A percentile compares a stretch with the other conserved stretches of the same genome.
phyloP scores from a whole-genome alignment of 2,113 vertebrate species.

The Spizaetus ornatus region DNA sequence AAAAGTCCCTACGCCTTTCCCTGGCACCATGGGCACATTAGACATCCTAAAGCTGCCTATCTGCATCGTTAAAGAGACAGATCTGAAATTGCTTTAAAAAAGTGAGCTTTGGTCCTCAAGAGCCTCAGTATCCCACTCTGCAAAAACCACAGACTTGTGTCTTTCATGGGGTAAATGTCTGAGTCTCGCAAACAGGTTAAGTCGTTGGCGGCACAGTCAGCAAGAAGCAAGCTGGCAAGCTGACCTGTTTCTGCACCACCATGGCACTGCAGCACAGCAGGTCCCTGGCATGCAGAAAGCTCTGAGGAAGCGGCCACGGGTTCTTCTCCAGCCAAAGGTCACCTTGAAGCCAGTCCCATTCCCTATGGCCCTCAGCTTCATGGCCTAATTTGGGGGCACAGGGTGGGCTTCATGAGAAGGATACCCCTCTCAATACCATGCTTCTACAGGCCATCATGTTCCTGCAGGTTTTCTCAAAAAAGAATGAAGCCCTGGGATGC shows the following conservation, averaged over 20 bases:
- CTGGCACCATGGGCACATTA: neutral
- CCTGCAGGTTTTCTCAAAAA: neutral
- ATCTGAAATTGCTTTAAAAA: neutral
- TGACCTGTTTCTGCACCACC: too few relatives aligned
- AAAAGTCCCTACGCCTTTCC: neutral
- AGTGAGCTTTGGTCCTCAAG: neutral
- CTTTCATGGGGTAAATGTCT: neutral
- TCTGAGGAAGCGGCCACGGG: neutral
- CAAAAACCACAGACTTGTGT: neutral
- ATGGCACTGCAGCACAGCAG: neutral
- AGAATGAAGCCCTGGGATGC: neutral
- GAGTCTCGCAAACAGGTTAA: neutral
- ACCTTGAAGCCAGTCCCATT: neutral
- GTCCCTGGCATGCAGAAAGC: neutral
- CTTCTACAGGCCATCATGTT: neutral
- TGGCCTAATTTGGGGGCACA: neutral
- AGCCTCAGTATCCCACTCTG: neutral
- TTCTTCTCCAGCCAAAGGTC: neutral
- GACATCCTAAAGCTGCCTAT: neutral
- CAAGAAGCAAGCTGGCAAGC: neutral
- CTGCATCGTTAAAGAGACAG: neutral
- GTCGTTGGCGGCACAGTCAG: rapidly evolving
- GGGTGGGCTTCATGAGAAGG: neutral
- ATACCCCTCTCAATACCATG: neutral
- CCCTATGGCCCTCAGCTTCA: neutral